A percentile compares a stretch with the other conserved stretches of the same genome.
Evolutionary conservation across 2,888 invertebrate species (phyloP).

Genomic region (Sminthurinus aureus): DNA sequence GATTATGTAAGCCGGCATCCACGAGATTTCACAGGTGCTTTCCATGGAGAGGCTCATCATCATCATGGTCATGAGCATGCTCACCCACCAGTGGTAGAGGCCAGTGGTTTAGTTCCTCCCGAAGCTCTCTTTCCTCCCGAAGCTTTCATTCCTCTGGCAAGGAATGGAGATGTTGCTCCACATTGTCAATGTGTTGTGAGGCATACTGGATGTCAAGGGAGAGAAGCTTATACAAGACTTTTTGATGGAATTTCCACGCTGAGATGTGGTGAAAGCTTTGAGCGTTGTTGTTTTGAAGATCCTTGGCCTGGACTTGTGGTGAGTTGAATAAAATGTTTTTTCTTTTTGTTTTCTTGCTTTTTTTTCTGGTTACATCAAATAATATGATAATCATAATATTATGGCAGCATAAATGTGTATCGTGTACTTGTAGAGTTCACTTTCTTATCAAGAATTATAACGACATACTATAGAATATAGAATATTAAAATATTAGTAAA

Average conservation of each 20-base stretch:
- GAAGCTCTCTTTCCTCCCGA: not conserved
- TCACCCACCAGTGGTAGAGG: not conserved
- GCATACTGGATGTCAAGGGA: constrained; percentile 34
- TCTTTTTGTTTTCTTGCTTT: not conserved
- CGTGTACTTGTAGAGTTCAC: not conserved
- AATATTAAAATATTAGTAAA: too few relatives aligned
- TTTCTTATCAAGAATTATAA: too few relatives aligned
- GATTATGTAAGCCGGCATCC: constrained; percentile 20
- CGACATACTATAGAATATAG: too few relatives aligned
- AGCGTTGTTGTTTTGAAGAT: constrained; percentile 49
- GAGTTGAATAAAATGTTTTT: too few relatives aligned
- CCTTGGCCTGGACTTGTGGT: constrained; percentile 54
- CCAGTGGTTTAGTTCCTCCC: not conserved
- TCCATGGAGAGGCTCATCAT: constrained; percentile 44
- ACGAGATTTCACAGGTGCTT: constrained; percentile 44
- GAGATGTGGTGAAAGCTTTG: constrained; percentile 43
- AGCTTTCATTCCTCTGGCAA: not conserved
- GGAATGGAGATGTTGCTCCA: constrained; percentile 31
- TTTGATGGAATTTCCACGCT: constrained; percentile 42
- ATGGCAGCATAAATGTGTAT: not conserved
- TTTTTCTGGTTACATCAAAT: not conserved
- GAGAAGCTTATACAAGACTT: constrained; percentile 28
- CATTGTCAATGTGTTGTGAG: constrained; percentile 50
- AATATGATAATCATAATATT: not conserved
- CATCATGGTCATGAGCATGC: not conserved